Evolutionary conservation across 2,888 invertebrate genomes (phyloP).

Genomic region (Pseudoips prasinana): DNA sequence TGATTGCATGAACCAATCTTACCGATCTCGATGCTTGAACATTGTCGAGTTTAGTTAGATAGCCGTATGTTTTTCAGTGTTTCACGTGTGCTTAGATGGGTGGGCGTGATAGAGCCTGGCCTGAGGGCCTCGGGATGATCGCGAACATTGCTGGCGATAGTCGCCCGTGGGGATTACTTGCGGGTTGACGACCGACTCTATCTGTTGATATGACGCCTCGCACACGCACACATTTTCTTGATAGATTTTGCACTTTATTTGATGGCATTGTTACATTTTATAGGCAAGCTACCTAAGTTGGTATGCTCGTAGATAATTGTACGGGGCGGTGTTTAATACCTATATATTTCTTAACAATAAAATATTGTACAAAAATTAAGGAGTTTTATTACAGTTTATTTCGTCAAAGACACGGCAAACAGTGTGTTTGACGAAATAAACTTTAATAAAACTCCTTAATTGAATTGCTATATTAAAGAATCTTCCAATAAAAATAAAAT

Average conservation of each 20-base stretch:
- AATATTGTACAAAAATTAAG: too few relatives aligned
- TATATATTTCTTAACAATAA: too few relatives aligned
- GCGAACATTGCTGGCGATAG: conserved; percentile 29
- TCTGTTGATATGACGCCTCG: conserved; percentile 32
- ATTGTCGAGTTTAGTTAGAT: conserved; percentile 10
- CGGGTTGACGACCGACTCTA: conserved; percentile 43
- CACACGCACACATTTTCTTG: conserved; percentile 10
- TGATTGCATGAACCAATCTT: conserved; percentile 26
- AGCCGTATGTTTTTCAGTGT: conserved; percentile 11
- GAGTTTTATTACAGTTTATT: too few relatives aligned
- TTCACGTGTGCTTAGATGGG: conserved; percentile 22
- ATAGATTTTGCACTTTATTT: conserved; percentile 27
- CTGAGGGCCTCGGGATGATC: conserved; percentile 22
- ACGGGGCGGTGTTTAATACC: too few relatives aligned
- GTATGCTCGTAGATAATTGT: too few relatives aligned
- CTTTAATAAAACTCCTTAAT: conserved; percentile 1
- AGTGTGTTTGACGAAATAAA: too few relatives aligned
- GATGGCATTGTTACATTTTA: conserved; percentile 17
- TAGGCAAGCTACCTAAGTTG: too few relatives aligned
- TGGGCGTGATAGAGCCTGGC: conserved; percentile 17
- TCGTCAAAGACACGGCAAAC: too few relatives aligned
- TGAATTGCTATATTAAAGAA: conserved; percentile 1
- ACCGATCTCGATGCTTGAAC: conserved; percentile 23
- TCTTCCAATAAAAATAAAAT: conserved; percentile 6
- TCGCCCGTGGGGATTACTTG: conserved; percentile 35